Percentiles rank a stretch among this genome's conserved stretches.
These are phyloP conservation scores for Bombus breviceps DNA, from an alignment of 1,140 invertebrate genomes.

Conservation along the genomic window DNA sequence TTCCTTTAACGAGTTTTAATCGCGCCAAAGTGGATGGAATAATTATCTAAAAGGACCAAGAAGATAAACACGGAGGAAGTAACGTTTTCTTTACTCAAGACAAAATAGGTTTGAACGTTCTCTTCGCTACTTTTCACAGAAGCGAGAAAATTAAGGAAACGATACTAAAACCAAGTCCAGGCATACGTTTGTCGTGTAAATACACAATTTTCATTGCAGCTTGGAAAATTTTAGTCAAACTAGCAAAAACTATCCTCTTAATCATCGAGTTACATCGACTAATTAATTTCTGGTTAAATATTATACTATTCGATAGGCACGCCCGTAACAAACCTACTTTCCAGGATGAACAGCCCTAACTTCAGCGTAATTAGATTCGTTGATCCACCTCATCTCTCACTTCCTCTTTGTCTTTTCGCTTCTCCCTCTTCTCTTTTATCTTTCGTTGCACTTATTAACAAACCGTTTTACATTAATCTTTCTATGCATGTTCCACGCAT, in stretches of 20 bases:
- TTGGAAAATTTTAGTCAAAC: no score
- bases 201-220: neutral
- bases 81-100: neutral
- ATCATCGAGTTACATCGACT: neutral
- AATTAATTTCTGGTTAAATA: slow-evolving; percentile 30
- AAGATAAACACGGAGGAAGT: no score
- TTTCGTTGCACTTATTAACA: neutral
- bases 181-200: neutral
- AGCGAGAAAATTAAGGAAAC: neutral
- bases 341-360: neutral
- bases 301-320: neutral
- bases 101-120: neutral
- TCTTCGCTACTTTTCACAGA: neutral
- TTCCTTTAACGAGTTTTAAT: neutral
- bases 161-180: neutral
- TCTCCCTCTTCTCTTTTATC: neutral
- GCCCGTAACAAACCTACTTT: neutral
- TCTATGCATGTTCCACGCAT: neutral
- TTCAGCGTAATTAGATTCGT: slow-evolving; percentile 20
- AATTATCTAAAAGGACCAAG: neutral
- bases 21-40: neutral
- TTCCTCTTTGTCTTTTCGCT: no score
- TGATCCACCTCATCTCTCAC: neutral
- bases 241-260: neutral
- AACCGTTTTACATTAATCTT: neutral